These are phyloP conservation scores for Alauda arvensis DNA, from an alignment of 2,797 vertebrate species.

Conservation along the genomic window DNA sequence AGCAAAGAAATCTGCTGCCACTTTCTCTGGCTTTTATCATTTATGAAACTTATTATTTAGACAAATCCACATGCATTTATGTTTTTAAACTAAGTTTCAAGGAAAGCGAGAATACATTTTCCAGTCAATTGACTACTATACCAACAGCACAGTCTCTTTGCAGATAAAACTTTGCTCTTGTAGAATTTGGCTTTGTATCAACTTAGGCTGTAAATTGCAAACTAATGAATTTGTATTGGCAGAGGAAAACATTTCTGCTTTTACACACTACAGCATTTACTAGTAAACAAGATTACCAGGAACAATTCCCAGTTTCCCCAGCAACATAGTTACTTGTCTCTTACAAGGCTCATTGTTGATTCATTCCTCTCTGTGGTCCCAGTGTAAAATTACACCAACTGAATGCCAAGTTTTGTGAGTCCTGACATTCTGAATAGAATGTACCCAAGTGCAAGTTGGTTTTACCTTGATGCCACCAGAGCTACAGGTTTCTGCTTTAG, in stretches of 20 bases:
- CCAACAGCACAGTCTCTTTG: conserved; percentile 1
- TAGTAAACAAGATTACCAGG: conserved; percentile 55
- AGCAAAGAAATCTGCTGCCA: background rate
- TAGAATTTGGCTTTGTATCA: conserved; percentile 41
- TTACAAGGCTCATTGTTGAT: conserved; percentile 19
- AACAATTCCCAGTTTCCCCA: conserved; percentile 52
- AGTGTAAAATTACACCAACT: background rate
- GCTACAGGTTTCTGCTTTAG: background rate
- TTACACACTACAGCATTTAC: conserved; percentile 31
- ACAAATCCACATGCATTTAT: background rate
- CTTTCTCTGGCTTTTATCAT: background rate
- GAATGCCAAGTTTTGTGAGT: background rate
- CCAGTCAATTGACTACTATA: background rate
- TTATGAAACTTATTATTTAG: background rate
- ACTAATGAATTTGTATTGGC: conserved; percentile 60
- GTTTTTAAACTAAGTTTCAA: background rate
- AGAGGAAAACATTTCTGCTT: conserved; percentile 39
- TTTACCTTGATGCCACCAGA: background rate
- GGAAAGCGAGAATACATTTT: background rate
- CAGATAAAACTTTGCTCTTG: conserved; percentile 43
- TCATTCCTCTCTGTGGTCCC: conserved; percentile 8
- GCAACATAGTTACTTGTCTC: conserved; percentile 59
- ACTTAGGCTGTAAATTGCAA: conserved; percentile 50
- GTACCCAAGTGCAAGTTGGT: background rate
- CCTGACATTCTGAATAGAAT: background rate